Evolutionary conservation across 2,797 vertebrate genomes (phyloP), one percentile per base, ranked within the genome.

Genomic region (Sorex maritimensis): DNA sequence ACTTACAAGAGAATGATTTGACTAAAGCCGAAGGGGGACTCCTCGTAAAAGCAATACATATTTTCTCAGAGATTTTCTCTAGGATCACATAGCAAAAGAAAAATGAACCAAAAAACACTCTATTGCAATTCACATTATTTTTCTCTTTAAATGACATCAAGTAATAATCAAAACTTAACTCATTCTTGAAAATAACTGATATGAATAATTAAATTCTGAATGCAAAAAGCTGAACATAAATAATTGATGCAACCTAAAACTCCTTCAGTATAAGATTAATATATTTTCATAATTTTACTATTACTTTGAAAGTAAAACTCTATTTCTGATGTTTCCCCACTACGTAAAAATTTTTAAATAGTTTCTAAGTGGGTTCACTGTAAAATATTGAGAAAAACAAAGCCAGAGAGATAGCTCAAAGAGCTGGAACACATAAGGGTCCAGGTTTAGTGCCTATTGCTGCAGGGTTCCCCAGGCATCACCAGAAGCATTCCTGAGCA

Each of bases 301-400:
- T 81, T 11, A 67, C 30, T 87, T 86, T 88, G 58, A 85, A 93
- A 52, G 8, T 82, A 85, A 90, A 88, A 75, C 78, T 87, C n/a
- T 11, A 82, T 44, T 72, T 3, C 13, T 19, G n/a, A 81, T 81
- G 49, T 68, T 30, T 17, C 14, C 26, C 4, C n/a, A 84, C 44
- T n/a, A n/a, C 73, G n/a, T 65, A 80, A 34, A 55, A 3, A 12
- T 67, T 26, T 67, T 58, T 63, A 88, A 89, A 41, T 81, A 72
- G 1, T 80, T 19, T 94, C 86, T 68, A 61, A 44, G 17, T 61
- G 11, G 12, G 68, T 49, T 83, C 68, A 81, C 21, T 73, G 84
- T 73, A 92, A 89, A 72, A 87, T 74, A 44, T 26, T 68, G 30
- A 61, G 58, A 15, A 61, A 61, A 61, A 61, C 58, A 61, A 52